Evolutionary conservation across 2,113 vertebrate genomes (phyloP).

Genomic region (Lepus europaeus): DNA sequence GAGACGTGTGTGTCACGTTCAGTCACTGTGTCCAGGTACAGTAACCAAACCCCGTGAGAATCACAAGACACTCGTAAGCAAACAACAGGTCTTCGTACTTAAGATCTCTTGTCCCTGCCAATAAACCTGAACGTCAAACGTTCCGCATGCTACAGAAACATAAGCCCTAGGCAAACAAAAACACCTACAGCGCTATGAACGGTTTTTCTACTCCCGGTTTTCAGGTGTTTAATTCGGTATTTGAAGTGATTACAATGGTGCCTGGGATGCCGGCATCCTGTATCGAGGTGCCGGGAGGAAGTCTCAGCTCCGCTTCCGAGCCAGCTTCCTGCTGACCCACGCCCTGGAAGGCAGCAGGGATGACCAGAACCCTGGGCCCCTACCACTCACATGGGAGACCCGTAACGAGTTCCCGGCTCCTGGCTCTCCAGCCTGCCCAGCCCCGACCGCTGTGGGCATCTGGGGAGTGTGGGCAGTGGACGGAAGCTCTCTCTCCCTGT

Average conservation of each 20-base stretch:
- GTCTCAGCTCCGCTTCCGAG: no score
- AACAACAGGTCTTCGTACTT: neutral
- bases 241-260: neutral
- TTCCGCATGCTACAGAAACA: neutral
- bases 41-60: neutral
- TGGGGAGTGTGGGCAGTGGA: no score
- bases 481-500: no score
- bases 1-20: neutral
- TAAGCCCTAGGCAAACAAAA: neutral
- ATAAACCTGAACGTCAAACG: neutral
- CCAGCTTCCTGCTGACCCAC: no score
- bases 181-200: fast-evolving
- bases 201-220: neutral
- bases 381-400: no score
- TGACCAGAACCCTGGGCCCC: no score
- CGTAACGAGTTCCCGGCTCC: no score
- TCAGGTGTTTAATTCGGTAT: neutral
- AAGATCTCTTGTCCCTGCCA: neutral
- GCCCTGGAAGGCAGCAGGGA: no score
- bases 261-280: no score
- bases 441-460: no score
- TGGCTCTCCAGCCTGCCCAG: no score
- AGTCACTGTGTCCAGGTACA: neutral
- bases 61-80: neutral
- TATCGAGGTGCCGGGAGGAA: no score